These are phyloP conservation scores for Azemiops feae DNA, from an alignment of 2,113 vertebrate genomes.

Conservation along the genomic window DNA sequence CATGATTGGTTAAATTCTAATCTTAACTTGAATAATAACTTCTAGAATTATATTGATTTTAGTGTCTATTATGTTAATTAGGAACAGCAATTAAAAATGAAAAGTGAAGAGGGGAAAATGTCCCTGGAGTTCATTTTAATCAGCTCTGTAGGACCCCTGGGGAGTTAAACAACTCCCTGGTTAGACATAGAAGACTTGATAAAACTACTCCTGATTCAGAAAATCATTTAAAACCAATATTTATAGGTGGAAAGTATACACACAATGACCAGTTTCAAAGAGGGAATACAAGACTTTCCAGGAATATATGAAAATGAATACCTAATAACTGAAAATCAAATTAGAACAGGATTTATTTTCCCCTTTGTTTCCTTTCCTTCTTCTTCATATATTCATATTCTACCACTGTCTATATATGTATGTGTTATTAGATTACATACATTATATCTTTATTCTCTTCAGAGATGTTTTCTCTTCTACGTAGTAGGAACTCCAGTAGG, in stretches of 20 bases:
- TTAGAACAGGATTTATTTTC: neutral
- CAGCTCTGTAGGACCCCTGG: neutral
- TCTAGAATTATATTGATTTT: neutral
- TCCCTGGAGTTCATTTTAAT: neutral
- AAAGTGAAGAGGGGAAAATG: neutral
- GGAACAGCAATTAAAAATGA: neutral
- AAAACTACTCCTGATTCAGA: neutral
- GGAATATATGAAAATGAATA: neutral
- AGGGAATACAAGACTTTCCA: neutral
- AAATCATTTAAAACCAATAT: neutral
- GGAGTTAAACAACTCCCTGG: neutral
- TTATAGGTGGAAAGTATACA: neutral
- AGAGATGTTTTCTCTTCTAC: neutral
- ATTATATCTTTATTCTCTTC: neutral
- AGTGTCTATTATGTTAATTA: neutral
- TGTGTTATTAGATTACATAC: too few relatives aligned
- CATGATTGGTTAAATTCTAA: neutral
- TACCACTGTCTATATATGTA: too few relatives aligned
- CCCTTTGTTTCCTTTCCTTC: too few relatives aligned
- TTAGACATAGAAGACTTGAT: neutral
- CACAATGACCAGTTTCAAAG: too few relatives aligned
- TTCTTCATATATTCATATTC: too few relatives aligned
- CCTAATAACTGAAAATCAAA: neutral
- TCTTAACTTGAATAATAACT: neutral
- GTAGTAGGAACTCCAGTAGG: neutral